phyloP scores from a whole-genome alignment of 2,888 invertebrate genomes.

The Heliconius erato region DNA sequence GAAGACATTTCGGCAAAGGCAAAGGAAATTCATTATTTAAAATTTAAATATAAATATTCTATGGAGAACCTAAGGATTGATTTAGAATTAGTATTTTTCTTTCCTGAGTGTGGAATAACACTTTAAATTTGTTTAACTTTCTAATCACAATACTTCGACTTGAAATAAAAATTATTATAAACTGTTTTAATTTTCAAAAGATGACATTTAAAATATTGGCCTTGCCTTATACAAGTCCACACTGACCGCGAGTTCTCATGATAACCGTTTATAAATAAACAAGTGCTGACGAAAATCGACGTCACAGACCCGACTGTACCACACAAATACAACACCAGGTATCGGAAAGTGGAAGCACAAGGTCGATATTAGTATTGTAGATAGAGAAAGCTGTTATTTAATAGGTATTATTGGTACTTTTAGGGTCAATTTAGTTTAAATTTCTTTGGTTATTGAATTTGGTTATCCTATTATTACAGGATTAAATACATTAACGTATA shows the following conservation, averaged over 20 bases:
- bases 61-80: no score
- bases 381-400: conserved; percentile 14
- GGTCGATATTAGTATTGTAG: conserved; percentile 35
- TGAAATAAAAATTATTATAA: not conserved
- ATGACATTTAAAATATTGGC: not conserved
- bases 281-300: conserved; percentile 44
- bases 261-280: conserved; percentile 29
- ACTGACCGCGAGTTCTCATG: conserved; percentile 16
- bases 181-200: not conserved
- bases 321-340: conserved; percentile 22
- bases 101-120: no score
- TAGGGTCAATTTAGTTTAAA: not conserved
- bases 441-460: no score
- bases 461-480: no score
- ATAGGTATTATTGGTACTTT: not conserved
- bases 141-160: no score
- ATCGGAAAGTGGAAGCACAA: conserved; percentile 36
- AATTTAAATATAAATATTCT: no score
- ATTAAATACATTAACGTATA: no score
- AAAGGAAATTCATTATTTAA: no score
- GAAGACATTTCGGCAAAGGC: no score
- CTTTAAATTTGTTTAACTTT: no score
- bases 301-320: conserved; percentile 44
- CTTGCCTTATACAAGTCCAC: not conserved
- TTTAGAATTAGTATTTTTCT: no score